phyloP scores from a whole-genome alignment of 2,797 vertebrate genomes.

The Gymnopithys bicolor region DNA sequence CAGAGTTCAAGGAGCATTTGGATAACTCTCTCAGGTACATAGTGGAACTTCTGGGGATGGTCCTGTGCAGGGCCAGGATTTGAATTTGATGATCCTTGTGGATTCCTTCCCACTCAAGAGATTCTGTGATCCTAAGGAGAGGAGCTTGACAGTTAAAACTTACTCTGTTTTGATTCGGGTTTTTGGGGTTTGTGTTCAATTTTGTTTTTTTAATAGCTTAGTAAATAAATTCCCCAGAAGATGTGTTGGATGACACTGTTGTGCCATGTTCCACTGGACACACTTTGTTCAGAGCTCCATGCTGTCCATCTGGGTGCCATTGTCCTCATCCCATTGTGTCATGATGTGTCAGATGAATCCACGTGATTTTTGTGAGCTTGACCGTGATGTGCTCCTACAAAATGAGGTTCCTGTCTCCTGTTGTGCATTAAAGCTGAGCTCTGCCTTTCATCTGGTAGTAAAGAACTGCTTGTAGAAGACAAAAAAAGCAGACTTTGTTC shows the following conservation, averaged over 20 bases:
- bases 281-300: neutral
- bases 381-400: neutral
- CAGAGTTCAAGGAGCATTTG: neutral
- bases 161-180: neutral
- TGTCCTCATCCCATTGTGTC: neutral
- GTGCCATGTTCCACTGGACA: fast-evolving
- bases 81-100: neutral
- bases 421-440: neutral
- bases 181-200: neutral
- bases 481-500: neutral
- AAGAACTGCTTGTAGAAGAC: neutral
- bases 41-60: neutral
- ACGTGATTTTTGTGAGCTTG: neutral
- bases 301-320: neutral
- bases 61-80: neutral
- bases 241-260: neutral
- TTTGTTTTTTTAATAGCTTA: neutral
- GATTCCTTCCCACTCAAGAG: neutral
- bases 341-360: neutral
- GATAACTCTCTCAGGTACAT: neutral
- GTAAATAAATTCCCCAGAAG: neutral
- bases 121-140: neutral
- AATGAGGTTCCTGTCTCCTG: neutral
- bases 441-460: neutral
- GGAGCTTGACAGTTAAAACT: neutral